Evolutionary conservation across 2,888 invertebrate genomes (phyloP).

Genomic region (Lingula anatina): DNA sequence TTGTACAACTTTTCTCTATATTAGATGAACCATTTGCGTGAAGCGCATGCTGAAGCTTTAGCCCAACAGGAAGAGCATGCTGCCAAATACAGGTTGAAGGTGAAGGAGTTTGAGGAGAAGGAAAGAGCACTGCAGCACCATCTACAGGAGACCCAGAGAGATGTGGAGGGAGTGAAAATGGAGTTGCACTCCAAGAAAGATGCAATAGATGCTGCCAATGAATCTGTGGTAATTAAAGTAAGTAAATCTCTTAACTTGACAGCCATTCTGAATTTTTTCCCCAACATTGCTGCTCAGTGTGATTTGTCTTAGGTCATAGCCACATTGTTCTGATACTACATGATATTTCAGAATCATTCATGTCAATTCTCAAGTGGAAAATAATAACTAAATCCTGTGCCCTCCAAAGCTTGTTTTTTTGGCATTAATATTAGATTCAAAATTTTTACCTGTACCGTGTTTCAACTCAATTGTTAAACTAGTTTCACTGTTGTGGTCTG

Average conservation of each 20-base stretch:
- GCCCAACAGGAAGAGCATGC: slow-evolving; percentile 19
- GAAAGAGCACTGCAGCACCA: slow-evolving; percentile 21
- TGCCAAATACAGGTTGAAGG: slow-evolving; percentile 12
- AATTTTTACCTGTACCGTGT: too few species aligned
- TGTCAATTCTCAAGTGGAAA: too few species aligned
- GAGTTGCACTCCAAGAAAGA: slow-evolving; percentile 25
- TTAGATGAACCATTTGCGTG: slow-evolving; percentile 16
- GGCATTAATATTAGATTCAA: too few species aligned
- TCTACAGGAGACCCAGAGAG: slow-evolving; percentile 22
- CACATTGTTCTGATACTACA: too few species aligned
- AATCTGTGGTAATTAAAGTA: slow-evolving; percentile 35
- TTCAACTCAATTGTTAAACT: not conserved
- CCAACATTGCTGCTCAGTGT: not conserved
- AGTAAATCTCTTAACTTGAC: not conserved
- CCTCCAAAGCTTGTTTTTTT: too few species aligned
- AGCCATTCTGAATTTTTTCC: not conserved
- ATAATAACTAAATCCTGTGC: too few species aligned
- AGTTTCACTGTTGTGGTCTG: too few species aligned
- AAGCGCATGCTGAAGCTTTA: slow-evolving; percentile 18
- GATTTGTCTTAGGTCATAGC: too few species aligned
- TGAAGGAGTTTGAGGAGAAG: slow-evolving; percentile 12
- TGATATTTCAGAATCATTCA: too few species aligned
- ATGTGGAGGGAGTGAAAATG: slow-evolving; percentile 23
- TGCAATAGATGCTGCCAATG: slow-evolving; percentile 25
- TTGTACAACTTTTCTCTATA: not conserved